Conservation (phyloP, 2,113 vertebrate genomes). For the Entelurus aequoreus region DNA sequence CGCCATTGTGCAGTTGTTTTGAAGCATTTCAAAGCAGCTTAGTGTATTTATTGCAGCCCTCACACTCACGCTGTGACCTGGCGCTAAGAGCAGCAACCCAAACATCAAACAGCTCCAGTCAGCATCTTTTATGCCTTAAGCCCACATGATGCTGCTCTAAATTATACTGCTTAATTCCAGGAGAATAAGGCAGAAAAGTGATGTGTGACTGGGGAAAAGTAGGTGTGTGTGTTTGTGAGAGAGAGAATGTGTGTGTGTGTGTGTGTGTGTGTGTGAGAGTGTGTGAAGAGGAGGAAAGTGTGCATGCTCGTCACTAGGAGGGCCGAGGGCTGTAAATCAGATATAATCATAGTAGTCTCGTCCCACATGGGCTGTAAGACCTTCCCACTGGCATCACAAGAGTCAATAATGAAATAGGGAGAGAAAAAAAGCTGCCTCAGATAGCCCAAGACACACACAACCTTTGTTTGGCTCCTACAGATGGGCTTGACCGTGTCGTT, state of each 20-base stretch:
- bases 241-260: neutral
- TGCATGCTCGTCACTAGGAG: constrained; percentile 28
- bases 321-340: constrained; percentile 38
- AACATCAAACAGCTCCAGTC: constrained; percentile 50
- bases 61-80: constrained; percentile 43
- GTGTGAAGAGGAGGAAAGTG: neutral
- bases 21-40: constrained; percentile 50
- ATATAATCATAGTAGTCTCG: constrained; percentile 30
- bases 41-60: constrained; percentile 28
- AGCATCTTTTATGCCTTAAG: constrained; percentile 34
- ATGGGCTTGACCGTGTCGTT: constrained; percentile 20
- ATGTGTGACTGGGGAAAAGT: neutral
- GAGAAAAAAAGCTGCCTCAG: constrained; percentile 26
- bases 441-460: neutral
- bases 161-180: constrained; percentile 25
- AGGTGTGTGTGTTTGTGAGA: neutral
- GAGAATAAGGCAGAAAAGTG: neutral
- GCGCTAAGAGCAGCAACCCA: constrained; percentile 29
- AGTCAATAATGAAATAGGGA: constrained; percentile 40
- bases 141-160: constrained; percentile 33
- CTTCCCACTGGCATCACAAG: constrained; percentile 25
- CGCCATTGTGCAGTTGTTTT: constrained; percentile 11
- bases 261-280: neutral
- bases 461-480: constrained; percentile 16
- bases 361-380: constrained; percentile 23